Conservation (phyloP, 2,113 vertebrate species). For the Dryoscopus gambensis region DNA sequence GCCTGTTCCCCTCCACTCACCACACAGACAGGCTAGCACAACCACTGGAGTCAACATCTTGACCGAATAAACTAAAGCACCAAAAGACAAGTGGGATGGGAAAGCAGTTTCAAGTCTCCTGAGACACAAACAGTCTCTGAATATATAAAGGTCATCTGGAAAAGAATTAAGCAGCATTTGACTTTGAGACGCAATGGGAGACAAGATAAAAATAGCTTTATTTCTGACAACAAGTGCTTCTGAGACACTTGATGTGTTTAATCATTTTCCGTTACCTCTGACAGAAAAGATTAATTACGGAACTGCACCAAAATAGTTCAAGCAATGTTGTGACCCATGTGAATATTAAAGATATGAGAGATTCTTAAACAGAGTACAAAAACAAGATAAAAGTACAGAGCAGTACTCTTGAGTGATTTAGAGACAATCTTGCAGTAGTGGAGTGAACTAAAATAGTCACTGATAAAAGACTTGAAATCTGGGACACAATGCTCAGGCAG, state of each 20-base stretch:
- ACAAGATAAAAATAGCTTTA: conserved; percentile 44
- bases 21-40: not conserved
- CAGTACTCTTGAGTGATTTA: conserved; percentile 10
- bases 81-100: not conserved
- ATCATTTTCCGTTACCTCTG: conserved; percentile 50
- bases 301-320: conserved; percentile 56
- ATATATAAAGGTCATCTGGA: conserved; percentile 53
- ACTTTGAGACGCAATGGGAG: conserved; percentile 39
- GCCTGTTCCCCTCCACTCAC: not conserved
- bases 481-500: not conserved
- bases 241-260: conserved; percentile 60
- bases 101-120: not conserved
- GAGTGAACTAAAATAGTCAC: conserved; percentile 10
- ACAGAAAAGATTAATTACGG: conserved; percentile 59
- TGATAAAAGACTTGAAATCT: conserved; percentile 12
- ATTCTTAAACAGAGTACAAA: conserved; percentile 54
- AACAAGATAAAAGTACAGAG: conserved; percentile 47
- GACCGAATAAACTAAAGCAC: not conserved
- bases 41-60: not conserved
- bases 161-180: conserved; percentile 23
- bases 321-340: conserved; percentile 50
- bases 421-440: not conserved
- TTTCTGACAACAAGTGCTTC: conserved; percentile 62
- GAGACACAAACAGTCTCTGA: not conserved
- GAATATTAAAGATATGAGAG: conserved; percentile 52